Conservation (phyloP, 1,140 invertebrate genomes). For the Neocloeon triangulifer region DNA sequence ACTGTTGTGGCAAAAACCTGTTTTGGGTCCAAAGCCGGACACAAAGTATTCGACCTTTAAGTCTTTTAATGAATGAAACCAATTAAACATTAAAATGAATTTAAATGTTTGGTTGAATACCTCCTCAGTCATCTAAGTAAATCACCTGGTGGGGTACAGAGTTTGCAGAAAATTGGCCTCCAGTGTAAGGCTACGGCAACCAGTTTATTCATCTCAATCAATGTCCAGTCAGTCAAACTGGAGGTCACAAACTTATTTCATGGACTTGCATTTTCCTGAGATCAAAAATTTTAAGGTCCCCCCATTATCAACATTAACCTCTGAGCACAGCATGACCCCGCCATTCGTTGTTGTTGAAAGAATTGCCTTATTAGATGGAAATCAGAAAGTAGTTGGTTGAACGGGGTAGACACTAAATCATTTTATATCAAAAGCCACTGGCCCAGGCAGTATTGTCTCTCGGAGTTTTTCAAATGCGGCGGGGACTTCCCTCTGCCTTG, state of each 20-base stretch:
- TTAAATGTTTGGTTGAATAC: not conserved
- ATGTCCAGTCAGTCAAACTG: conserved; percentile 92
- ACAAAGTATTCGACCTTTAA: conserved; percentile 60
- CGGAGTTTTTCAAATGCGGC: conserved; percentile 46
- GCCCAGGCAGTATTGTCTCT: conserved; percentile 80
- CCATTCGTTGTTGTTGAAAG: conserved; percentile 65
- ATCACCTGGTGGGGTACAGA: conserved; percentile 70
- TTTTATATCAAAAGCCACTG: conserved; percentile 57
- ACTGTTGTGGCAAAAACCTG: conserved; percentile 73
- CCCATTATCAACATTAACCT: conserved; percentile 92
- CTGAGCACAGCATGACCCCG: conserved; percentile 63
- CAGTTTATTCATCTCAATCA: conserved; percentile 86
- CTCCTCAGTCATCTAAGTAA: conserved; percentile 51
- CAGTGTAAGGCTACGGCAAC: conserved; percentile 76
- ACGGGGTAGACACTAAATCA: not conserved
- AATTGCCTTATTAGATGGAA: conserved; percentile 49
- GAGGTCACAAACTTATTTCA: conserved; percentile 48
- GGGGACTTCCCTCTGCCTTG: conserved; percentile 39
- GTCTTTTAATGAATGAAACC: conserved; percentile 20
- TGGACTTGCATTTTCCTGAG: conserved; percentile 56
- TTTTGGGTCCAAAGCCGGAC: conserved; percentile 80
- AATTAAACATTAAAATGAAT: conserved; percentile 3
- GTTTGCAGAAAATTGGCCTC: conserved; percentile 78
- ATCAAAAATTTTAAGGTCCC: conserved; percentile 91
- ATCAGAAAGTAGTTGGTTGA: conserved; percentile 3